phyloP scores from a whole-genome alignment of 1,140 invertebrate genomes.

The Zaprionus vittiger region DNA sequence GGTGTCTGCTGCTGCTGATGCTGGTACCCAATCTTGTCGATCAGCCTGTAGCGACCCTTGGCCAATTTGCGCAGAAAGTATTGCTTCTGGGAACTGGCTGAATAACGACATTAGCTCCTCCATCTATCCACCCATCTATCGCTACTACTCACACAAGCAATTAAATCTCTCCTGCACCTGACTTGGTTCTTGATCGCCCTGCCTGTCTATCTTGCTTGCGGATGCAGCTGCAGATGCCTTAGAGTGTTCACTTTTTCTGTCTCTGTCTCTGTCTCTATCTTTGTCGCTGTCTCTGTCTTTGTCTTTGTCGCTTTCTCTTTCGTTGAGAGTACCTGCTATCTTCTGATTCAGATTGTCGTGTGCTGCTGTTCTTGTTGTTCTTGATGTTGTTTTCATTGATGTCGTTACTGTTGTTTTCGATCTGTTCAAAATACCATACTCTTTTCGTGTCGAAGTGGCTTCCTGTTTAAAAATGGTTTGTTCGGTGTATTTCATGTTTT shows the following conservation, averaged over 20 bases:
- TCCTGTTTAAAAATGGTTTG: slow-evolving; percentile 2
- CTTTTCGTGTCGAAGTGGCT: not conserved
- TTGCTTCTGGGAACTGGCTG: not conserved
- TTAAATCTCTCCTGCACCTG: not conserved
- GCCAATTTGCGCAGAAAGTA: not conserved
- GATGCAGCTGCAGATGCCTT: not conserved
- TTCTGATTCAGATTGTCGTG: not conserved
- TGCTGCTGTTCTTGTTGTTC: not conserved
- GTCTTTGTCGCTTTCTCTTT: not conserved
- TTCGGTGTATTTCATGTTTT: slow-evolving; percentile 42
- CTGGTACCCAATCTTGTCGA: not conserved
- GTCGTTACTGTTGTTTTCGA: not conserved
- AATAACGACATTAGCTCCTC: not conserved
- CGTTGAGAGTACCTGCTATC: not conserved
- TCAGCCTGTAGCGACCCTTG: not conserved
- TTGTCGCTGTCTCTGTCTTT: not conserved
- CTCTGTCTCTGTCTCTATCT: not conserved
- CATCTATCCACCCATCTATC: not conserved
- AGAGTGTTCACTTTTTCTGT: not conserved
- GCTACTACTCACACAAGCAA: not conserved
- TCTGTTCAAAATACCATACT: not conserved
- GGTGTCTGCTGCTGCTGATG: not conserved
- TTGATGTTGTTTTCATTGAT: not conserved
- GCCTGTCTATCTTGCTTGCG: not conserved
- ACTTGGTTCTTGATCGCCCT: not conserved